Evolutionary conservation across 2,888 invertebrate species (phyloP), one percentile per base, ranked within the genome.

Genomic region (Drosophila fungiperda): DNA sequence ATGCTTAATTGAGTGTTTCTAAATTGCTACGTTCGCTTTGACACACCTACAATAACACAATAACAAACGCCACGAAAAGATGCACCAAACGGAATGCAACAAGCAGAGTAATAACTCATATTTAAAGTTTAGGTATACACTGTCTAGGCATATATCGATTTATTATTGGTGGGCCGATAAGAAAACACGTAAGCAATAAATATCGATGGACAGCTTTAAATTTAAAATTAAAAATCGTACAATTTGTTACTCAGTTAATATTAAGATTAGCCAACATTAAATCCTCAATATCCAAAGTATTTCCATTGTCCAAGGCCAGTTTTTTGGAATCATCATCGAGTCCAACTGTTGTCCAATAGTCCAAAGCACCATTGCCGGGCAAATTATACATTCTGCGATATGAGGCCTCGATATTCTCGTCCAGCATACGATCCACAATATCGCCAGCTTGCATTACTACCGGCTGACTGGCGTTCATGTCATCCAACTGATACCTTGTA

Each of bases 391-490:
- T 91, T 75, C 85, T 84, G 1, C 90, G 91, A 63, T 91, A 84
- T 0, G 93, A 92, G 4, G 92, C 91, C 1, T 87, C 83, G 8
- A 93, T 90, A 68, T 92, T 92, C 23, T 90, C 90, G 60, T 93
- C 93, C 42, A 93, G 69, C 50, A 93, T 70, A 15, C 90, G 88
- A 54, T 93, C 93, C 0, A 93, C 92, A 38, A 89, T 80, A 70
- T 89, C 90, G 2, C 61, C 67, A 12, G 38, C 17, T 2, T 73
- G 69, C 15, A 63, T 20, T 9, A 29, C 57, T 9, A 26, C 52
- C 9, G 58, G 33, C 45, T 69, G 63, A 26, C 29, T 48, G 2
- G 29, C 33, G 45, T 12, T n/a, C 3, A 45, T 35, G 17, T 59
- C 48, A n/a, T 53, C 53, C 1, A 32, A n/a, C n/a, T 53, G 65